phyloP scores from a whole-genome alignment of 2,888 invertebrate species.

The Dorcus parallelipipedus region DNA sequence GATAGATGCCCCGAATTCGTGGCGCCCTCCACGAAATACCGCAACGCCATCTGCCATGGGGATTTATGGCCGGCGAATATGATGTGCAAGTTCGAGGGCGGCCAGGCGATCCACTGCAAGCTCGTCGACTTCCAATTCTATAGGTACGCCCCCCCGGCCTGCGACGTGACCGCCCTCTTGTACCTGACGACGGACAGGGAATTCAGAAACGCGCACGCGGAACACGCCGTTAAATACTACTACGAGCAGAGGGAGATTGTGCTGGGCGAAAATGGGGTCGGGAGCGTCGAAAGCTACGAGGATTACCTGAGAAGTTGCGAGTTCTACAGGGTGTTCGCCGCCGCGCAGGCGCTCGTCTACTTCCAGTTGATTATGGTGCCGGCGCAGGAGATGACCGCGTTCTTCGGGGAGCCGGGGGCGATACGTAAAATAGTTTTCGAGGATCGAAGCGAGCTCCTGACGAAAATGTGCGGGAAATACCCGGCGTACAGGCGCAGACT shows the following conservation, averaged over 20 bases:
- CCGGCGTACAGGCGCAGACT: slow-evolving; percentile 12
- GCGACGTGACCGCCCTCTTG: slow-evolving; percentile 29
- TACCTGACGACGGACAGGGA: slow-evolving; percentile 25
- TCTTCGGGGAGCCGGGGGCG: not conserved
- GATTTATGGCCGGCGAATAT: slow-evolving; percentile 53
- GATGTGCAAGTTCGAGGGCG: slow-evolving; percentile 38
- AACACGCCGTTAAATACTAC: slow-evolving; percentile 23
- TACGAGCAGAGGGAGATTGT: slow-evolving; percentile 19
- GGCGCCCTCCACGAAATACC: slow-evolving; percentile 41
- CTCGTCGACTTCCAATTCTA: slow-evolving; percentile 32
- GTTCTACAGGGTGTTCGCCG: slow-evolving; percentile 26
- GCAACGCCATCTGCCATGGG: slow-evolving; percentile 48
- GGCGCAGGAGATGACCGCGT: not conserved
- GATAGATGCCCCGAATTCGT: slow-evolving; percentile 15
- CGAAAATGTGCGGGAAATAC: slow-evolving; percentile 15
- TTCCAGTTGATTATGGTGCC: slow-evolving; percentile 20
- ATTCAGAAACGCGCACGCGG: slow-evolving; percentile 20
- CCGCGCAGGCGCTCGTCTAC: slow-evolving; percentile 24
- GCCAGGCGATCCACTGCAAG: slow-evolving; percentile 25
- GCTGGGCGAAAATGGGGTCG: slow-evolving; percentile 16
- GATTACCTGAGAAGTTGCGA: slow-evolving; percentile 29
- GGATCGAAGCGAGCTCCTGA: slow-evolving; percentile 14
- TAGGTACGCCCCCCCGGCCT: slow-evolving; percentile 31
- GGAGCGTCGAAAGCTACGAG: slow-evolving; percentile 18
- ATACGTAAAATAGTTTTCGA: slow-evolving; percentile 9